Evolutionary conservation across 2,888 invertebrate species (phyloP), one percentile per base, ranked within the genome.

Genomic region (Ophioninae sp.): DNA sequence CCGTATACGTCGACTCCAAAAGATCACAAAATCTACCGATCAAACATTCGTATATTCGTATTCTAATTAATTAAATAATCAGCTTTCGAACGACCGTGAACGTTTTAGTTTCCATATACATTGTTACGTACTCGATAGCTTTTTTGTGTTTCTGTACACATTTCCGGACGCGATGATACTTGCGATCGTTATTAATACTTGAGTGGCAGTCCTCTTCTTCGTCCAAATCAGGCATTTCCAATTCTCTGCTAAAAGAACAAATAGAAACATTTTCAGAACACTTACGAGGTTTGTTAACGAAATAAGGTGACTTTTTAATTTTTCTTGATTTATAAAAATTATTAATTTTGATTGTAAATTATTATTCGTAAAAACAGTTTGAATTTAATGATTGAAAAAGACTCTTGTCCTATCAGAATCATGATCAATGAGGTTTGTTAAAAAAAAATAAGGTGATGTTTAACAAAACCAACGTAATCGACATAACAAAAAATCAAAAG

Each of bases 1-100:
- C 8, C 7, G 64, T 57, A 68, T 83, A 83, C 23, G 81, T 81
- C 2, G 81, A 81, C 56, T 83, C 83, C 65, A 83, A 50, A 8
- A 67, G 59, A n/a, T 83, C 56, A 50, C 39, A 81, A 61, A 83
- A 78, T 62, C 83, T 83, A 21, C n/a, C 39, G 23, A 50, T 30
- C 50, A 0, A 57, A 64, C 30, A 41, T 64, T 23, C 0, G 10
- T 20, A 1, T 7, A 10, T 41, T 44, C 30, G 30, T 7, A 44
- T 20, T 62, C n/a, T 23, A 1, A 69, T 5, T 20, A 21, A 13
- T 13, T 8, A 39, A 56, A 64, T 10, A 7, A 44, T n/a, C 30
- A 7, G 7, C 7, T 8, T 44, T 8, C 17, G 23, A 23, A 44
- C 44, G n/a, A 17, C 20, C 57, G 44, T 8, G 7, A 59, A 20